Base-by-base conservation (phyloP, 2,797 vertebrate species). In the Tenualosa thibaudeaui region DNA sequence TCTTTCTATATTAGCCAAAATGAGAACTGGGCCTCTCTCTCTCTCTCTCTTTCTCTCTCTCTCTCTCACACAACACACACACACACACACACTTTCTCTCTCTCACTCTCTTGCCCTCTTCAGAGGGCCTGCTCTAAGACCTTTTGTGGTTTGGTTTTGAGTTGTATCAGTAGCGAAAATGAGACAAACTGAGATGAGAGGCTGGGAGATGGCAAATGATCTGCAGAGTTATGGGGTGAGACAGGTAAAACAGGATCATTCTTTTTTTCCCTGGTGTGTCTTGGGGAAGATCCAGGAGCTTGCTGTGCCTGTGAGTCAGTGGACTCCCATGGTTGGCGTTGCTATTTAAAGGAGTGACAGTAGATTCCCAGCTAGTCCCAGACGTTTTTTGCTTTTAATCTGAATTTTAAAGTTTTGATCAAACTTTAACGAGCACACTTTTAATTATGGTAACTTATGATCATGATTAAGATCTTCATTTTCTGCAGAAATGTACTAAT, bases 61-160 rank as follows among this genome's bases (percentile, higher is more conserved):
- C 65, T 17, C 43, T 75, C 81, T 24, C 31, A n/a, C n/a, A n/a
- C n/a, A n/a, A n/a, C n/a, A n/a, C n/a, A n/a, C n/a, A n/a, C n/a
- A n/a, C n/a, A n/a, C n/a, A n/a, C n/a, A n/a, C n/a, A n/a, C n/a
- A n/a, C n/a, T n/a, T 37, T 75, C 71, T 75, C 71, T 17, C 5
- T 75, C 71, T 43, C 71, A 31, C 15, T 43, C 68, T 75, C 68
- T 75, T 31, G 37, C 71, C 43, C 5, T 75, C 37, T 26, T 40
- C 37, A 26, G 13, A 71, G 12, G 65, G 2, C 65, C 12, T 1
- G 3, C 65, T 26, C 26, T 37, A 3, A 68, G 86, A 91, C 90
- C 91, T 91, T 90, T 53, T 90, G 88, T 89, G 89, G 88, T 90
- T 89, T 88, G 65, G 65, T 12, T 37, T 10, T 58, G 82, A 82